phyloP scores from a whole-genome alignment of 2,888 invertebrate species.

The Allophyes oxyacanthae region DNA sequence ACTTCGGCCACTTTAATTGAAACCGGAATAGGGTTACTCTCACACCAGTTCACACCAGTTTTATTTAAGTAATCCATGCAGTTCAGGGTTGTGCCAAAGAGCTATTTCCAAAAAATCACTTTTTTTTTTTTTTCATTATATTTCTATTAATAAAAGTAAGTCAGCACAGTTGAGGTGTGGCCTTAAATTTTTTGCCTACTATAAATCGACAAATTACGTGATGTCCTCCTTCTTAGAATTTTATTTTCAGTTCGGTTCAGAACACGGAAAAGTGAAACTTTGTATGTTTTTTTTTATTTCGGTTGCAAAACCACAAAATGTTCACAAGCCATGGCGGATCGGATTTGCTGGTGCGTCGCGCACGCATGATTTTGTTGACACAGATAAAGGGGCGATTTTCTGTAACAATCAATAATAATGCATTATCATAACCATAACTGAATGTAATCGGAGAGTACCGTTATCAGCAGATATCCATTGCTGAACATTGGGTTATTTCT shows the following conservation, averaged over 20 bases:
- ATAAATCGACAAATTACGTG: slow-evolving; percentile 23
- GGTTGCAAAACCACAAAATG: slow-evolving; percentile 26
- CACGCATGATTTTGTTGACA: slow-evolving; percentile 59
- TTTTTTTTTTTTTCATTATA: no score
- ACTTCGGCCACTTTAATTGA: no score
- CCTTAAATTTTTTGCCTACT: no score
- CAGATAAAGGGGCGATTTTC: slow-evolving; percentile 31
- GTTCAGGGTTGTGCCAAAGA: no score
- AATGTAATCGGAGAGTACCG: slow-evolving; percentile 30
- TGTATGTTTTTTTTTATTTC: slow-evolving; percentile 23
- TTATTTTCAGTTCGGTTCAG: slow-evolving; percentile 29
- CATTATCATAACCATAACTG: slow-evolving; percentile 33
- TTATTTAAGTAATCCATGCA: no score
- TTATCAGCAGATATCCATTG: background rate
- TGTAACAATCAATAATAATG: slow-evolving; percentile 25
- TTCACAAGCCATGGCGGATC: slow-evolving; percentile 30
- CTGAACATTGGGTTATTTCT: no score
- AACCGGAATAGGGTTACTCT: no score
- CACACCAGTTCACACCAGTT: no score
- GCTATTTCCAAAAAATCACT: no score
- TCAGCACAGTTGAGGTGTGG: no score
- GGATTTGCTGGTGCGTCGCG: slow-evolving; percentile 37
- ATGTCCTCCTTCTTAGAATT: slow-evolving; percentile 16
- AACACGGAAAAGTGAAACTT: slow-evolving; percentile 45
- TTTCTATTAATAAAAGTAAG: no score